Evolutionary conservation across 1,140 invertebrate species (phyloP).

Genomic region (Megalonaias nervosa): DNA sequence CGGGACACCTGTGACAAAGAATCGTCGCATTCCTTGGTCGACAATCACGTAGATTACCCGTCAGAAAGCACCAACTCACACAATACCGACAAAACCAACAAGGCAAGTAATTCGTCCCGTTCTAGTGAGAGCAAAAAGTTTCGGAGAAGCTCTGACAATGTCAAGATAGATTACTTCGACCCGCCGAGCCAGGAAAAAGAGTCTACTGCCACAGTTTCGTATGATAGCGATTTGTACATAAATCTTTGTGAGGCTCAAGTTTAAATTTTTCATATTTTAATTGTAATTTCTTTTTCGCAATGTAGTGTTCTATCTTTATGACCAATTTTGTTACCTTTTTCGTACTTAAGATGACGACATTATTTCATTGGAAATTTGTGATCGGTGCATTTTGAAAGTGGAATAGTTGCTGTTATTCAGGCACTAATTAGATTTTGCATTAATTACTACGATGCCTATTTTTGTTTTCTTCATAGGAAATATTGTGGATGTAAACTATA

Average conservation of each 20-base stretch:
- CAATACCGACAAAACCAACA: constrained; percentile 50
- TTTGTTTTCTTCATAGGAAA: too few relatives aligned
- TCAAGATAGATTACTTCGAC: constrained; percentile 63
- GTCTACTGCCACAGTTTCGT: constrained; percentile 67
- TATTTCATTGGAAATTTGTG: too few relatives aligned
- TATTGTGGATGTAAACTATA: too few relatives aligned
- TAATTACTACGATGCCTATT: too few relatives aligned
- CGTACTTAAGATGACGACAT: too few relatives aligned
- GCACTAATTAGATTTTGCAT: too few relatives aligned
- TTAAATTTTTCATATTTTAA: constrained; percentile 24
- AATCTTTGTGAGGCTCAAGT: constrained; percentile 68
- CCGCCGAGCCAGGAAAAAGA: constrained; percentile 67
- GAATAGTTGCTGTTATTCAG: too few relatives aligned
- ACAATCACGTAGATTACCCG: constrained; percentile 29
- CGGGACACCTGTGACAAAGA: constrained; percentile 25
- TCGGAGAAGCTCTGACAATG: constrained; percentile 54
- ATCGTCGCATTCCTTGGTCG: constrained; percentile 15
- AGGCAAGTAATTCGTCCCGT: constrained; percentile 36
- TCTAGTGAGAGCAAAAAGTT: constrained; percentile 31
- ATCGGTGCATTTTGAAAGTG: too few relatives aligned
- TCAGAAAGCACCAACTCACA: constrained; percentile 58
- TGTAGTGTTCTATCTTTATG: too few relatives aligned
- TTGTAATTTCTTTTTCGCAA: too few relatives aligned
- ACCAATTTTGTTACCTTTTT: too few relatives aligned
- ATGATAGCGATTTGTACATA: constrained; percentile 67